Evolutionary conservation across 2,113 vertebrate species (phyloP).

Genomic region (Cygnus buccinator): DNA sequence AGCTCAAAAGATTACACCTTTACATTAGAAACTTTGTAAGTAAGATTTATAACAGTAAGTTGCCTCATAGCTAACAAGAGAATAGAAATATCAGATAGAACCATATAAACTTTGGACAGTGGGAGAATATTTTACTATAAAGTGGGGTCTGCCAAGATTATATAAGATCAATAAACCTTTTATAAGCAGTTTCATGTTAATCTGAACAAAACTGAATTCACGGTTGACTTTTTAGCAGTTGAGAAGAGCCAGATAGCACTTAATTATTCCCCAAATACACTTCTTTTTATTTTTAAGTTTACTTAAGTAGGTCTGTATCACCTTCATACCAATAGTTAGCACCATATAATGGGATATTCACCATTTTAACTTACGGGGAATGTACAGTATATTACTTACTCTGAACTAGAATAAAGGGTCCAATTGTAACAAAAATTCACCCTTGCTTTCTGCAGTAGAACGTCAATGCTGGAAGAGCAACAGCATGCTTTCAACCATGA

Average conservation of each 20-base stretch:
- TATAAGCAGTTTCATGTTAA: neutral
- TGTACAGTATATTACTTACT: neutral
- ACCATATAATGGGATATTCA: conserved; percentile 47
- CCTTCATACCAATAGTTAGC: conserved; percentile 42
- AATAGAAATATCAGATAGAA: conserved; percentile 66
- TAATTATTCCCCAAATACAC: neutral
- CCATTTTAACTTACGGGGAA: conserved; percentile 19
- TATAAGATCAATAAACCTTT: conserved; percentile 7
- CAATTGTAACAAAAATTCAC: conserved; percentile 12
- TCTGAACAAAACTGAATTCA: conserved; percentile 4
- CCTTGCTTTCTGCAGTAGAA: conserved; percentile 1
- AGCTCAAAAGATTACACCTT: conserved; percentile 49
- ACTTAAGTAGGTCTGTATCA: neutral
- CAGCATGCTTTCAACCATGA: conserved; percentile 51
- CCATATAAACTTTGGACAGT: conserved; percentile 32
- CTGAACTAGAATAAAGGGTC: neutral
- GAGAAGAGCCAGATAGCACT: conserved; percentile 27
- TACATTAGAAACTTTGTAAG: conserved; percentile 56
- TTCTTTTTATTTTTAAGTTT: neutral
- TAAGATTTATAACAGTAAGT: conserved; percentile 54
- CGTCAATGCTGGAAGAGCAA: neutral
- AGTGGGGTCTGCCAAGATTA: conserved; percentile 7
- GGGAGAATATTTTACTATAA: conserved; percentile 36
- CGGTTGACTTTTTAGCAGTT: conserved; percentile 20
- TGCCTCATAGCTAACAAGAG: conserved; percentile 41